Base-by-base conservation (phyloP, 2,888 invertebrate species). In the Latheticus oryzae region DNA sequence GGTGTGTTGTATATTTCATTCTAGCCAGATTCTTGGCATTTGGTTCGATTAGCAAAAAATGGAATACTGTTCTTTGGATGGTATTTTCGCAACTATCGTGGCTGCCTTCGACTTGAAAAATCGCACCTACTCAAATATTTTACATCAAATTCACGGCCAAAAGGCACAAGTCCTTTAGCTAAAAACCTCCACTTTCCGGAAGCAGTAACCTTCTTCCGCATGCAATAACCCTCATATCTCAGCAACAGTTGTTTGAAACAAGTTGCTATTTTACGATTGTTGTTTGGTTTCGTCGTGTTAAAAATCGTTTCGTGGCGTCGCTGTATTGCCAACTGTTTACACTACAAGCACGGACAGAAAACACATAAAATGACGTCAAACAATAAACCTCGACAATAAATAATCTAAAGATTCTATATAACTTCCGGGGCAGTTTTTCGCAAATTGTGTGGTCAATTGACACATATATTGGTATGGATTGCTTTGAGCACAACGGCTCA, bases 391-490 rank as follows among this genome's bases (percentile, higher is more conserved):
- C 67, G 59, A 70, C 67, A 71, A 73, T 75, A 75, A 75, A 75
- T 75, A 72, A 73, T 69, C 72, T 71, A 70, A n/a, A n/a, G n/a
- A n/a, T n/a, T n/a, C n/a, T n/a, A n/a, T n/a, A n/a, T 13, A 23
- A 13, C 21, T 47, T 47, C 47, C 47, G 35, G 47, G 8, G 33
- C 33, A 9, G 16, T 19, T 47, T 35, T 45, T 45, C 45, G 45
- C 32, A 21, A 30, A 28, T 19, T 30, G 33, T 37, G 56, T 47
- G 67, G 67, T 71, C 74, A 72, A 75, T 74, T 75, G 75, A 75
- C 75, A 75, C 73, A 75, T 73, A 73, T n/a, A n/a, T n/a, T n/a
- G n/a, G n/a, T n/a, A n/a, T 75, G 70, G 71, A 68, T 65, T 69
- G 9, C 24, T 63, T 64, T 61, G 61, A 64, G 63, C 60, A 58